phyloP scores from a whole-genome alignment of 2,888 invertebrate species.

The Lapara coniferarum region DNA sequence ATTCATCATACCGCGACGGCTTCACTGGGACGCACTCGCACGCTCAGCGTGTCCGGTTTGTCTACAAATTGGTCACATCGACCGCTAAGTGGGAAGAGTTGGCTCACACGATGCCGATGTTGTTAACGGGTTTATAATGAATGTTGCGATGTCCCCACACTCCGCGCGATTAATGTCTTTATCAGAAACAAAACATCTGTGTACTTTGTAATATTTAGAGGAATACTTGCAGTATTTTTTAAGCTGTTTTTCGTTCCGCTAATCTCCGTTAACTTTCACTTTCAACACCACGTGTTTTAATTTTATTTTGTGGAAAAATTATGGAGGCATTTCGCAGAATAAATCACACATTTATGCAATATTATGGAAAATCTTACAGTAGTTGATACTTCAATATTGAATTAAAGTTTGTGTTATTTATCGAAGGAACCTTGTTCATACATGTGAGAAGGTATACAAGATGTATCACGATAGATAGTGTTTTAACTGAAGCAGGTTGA shows the following conservation, averaged over 20 bases:
- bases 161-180: slow-evolving; percentile 29
- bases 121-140: slow-evolving; percentile 52
- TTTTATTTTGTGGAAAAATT: slow-evolving; percentile 4
- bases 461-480: too few species aligned
- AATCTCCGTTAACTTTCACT: slow-evolving; percentile 13
- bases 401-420: too few species aligned
- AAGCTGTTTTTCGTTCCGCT: background rate
- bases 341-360: background rate
- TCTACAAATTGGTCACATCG: slow-evolving; percentile 78
- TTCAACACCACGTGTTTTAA: background rate
- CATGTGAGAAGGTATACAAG: too few species aligned
- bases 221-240: background rate
- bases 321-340: background rate
- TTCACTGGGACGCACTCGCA: slow-evolving; percentile 69
- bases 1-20: slow-evolving; percentile 62
- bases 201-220: background rate
- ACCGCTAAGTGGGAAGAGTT: slow-evolving; percentile 76
- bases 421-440: too few species aligned
- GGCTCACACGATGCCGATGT: slow-evolving; percentile 53
- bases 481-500: too few species aligned
- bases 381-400: too few species aligned
- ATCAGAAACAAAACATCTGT: background rate
- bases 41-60: slow-evolving; percentile 72
- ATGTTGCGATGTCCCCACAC: slow-evolving; percentile 39
- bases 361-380: too few species aligned